phyloP scores from a whole-genome alignment of 2,797 vertebrate species.

The Hafferia zeledoni region DNA sequence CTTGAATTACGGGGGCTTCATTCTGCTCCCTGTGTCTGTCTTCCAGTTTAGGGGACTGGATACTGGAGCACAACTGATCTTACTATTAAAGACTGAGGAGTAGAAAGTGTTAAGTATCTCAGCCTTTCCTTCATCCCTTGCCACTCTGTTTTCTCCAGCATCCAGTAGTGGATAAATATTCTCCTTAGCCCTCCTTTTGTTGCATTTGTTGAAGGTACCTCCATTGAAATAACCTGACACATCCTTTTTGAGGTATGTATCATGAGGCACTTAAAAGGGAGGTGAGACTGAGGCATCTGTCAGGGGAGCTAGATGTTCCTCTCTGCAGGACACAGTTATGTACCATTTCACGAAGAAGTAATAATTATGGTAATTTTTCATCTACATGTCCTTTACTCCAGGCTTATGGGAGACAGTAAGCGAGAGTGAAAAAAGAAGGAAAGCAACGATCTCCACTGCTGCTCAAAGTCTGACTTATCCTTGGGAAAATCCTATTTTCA shows the following conservation, averaged over 20 bases:
- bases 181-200: neutral
- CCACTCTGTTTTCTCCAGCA: neutral
- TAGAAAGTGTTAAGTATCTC: neutral
- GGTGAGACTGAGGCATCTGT: neutral
- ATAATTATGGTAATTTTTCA: neutral
- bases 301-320: neutral
- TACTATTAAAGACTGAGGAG: neutral
- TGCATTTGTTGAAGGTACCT: neutral
- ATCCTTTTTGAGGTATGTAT: neutral
- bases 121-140: neutral
- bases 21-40: neutral
- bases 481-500: neutral
- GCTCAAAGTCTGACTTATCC: neutral
- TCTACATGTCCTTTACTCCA: neutral
- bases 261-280: neutral
- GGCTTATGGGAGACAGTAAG: neutral
- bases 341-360: neutral
- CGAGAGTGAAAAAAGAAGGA: neutral
- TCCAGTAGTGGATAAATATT: neutral
- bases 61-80: neutral
- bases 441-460: neutral
- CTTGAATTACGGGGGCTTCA: neutral
- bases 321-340: neutral
- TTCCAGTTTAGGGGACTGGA: neutral
- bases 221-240: neutral